Evolutionary conservation across 2,888 invertebrate genomes (phyloP).

Genomic region (Microplitis deprimator): DNA sequence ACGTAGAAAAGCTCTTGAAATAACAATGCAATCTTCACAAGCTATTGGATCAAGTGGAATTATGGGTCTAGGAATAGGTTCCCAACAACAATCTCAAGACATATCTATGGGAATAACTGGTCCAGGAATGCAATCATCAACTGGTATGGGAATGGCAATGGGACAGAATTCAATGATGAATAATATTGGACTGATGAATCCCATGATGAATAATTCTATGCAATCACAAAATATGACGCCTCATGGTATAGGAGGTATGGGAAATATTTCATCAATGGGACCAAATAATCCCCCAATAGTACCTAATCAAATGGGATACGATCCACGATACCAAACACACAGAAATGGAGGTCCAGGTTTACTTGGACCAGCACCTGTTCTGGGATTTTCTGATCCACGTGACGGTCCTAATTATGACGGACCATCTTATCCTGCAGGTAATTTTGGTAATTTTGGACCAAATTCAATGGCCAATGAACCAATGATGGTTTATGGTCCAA

Average conservation of each 20-base stretch:
- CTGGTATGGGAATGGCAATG: conserved; percentile 58
- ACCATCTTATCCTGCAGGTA: conserved; percentile 52
- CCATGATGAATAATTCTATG: conserved; percentile 56
- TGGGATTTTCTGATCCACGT: conserved; percentile 56
- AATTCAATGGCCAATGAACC: conserved; percentile 51
- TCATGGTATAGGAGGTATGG: conserved; percentile 64
- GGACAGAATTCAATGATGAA: conserved; percentile 60
- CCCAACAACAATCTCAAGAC: conserved; percentile 33
- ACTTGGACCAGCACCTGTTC: conserved; percentile 63
- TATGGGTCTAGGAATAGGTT: conserved; percentile 32
- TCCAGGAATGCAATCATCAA: conserved; percentile 43
- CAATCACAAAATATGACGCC: conserved; percentile 47
- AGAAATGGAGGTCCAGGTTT: conserved; percentile 63
- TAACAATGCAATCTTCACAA: conserved; percentile 50
- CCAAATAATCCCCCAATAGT: conserved; percentile 62
- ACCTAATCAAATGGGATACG: conserved; percentile 61
- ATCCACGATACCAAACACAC: conserved; percentile 59
- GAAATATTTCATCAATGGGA: conserved; percentile 69
- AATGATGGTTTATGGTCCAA: conserved; percentile 54
- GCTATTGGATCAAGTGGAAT: conserved; percentile 27
- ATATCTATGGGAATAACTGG: conserved; percentile 43
- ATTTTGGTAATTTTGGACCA: conserved; percentile 51
- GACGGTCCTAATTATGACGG: conserved; percentile 61
- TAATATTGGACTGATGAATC: conserved; percentile 60
- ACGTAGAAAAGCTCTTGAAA: conserved; percentile 65